Evolutionary conservation across 1,140 invertebrate genomes (phyloP).

Genomic region (Drosophila asahinai): DNA sequence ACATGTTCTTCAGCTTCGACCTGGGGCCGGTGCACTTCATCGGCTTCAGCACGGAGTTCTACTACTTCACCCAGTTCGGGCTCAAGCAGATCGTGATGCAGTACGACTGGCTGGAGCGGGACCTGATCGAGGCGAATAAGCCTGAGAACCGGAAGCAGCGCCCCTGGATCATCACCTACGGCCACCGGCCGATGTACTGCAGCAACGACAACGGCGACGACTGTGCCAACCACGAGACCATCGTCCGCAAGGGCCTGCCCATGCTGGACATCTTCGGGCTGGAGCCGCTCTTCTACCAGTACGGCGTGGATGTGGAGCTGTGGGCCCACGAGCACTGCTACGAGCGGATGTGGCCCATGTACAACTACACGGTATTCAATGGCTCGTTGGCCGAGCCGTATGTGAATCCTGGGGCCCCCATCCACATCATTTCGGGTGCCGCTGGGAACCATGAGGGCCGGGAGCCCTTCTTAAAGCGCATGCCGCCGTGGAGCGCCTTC

Average conservation of each 20-base stretch:
- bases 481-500: constrained; percentile 80
- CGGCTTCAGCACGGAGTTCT: constrained; percentile 96
- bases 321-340: constrained; percentile 99
- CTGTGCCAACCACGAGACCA: constrained; percentile 92
- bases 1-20: constrained; percentile 95
- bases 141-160: constrained; percentile 88
- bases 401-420: constrained; percentile 93
- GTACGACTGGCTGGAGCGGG: constrained; percentile 95
- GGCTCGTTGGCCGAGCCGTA: constrained; percentile 92
- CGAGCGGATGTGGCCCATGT: constrained; percentile 97
- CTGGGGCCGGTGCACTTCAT: constrained; percentile 97
- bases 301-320: constrained; percentile 96
- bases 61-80: constrained; percentile 96
- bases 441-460: constrained; percentile 91
- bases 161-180: constrained; percentile 97
- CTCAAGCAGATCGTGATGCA: constrained; percentile 93
- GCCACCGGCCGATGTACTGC: constrained; percentile 99
- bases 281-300: constrained; percentile 94
- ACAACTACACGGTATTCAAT: constrained; percentile 94
- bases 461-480: constrained; percentile 84
- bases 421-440: constrained; percentile 97
- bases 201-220: constrained; percentile 95
- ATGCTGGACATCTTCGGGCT: constrained; percentile 90
- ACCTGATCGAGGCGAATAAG: constrained; percentile 90
- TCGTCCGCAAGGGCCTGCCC: constrained; percentile 91